Percentiles rank a stretch among this genome's conserved stretches.
These are phyloP conservation scores for Cephus spinipes DNA, from an alignment of 2,888 invertebrate genomes.

Conservation along the genomic window DNA sequence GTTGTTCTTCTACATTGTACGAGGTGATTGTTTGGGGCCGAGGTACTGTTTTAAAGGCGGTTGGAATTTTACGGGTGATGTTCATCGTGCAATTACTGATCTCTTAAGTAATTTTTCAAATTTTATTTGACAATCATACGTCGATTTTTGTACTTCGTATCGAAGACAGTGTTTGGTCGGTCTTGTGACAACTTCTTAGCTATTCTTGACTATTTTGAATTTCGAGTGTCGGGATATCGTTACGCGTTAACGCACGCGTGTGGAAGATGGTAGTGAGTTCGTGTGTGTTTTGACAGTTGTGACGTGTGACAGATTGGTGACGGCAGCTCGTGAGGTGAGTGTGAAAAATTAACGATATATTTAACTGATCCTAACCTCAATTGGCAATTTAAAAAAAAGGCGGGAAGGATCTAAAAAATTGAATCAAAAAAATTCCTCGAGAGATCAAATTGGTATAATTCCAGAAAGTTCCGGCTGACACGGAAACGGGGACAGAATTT, in stretches of 20 bases:
- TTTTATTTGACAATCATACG: not conserved
- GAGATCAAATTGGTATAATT: not conserved
- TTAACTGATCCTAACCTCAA: not conserved
- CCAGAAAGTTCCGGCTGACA: not conserved
- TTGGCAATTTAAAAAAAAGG: not conserved
- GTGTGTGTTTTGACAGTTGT: slow-evolving; percentile 56
- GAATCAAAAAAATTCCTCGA: not conserved
- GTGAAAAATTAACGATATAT: not conserved
- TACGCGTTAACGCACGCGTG: slow-evolving; percentile 18
- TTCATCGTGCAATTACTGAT: not conserved
- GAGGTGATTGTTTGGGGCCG: not conserved
- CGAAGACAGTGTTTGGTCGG: slow-evolving; percentile 15
- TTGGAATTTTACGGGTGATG: not conserved
- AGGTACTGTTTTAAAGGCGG: not conserved
- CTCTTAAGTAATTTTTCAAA: not conserved
- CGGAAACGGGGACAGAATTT: not conserved
- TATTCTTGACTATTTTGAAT: not conserved
- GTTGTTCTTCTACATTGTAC: not conserved
- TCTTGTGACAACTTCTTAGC: not conserved
- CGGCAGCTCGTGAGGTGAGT: slow-evolving; percentile 28
- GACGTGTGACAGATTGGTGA: slow-evolving; percentile 30
- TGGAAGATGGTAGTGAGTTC: slow-evolving; percentile 55
- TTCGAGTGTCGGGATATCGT: not conserved
- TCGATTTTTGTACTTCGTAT: not conserved
- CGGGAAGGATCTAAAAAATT: not conserved